Evolutionary conservation across 2,113 vertebrate species (phyloP), one percentile per base, ranked within the genome.

Genomic region (Australoheros scitulus): DNA sequence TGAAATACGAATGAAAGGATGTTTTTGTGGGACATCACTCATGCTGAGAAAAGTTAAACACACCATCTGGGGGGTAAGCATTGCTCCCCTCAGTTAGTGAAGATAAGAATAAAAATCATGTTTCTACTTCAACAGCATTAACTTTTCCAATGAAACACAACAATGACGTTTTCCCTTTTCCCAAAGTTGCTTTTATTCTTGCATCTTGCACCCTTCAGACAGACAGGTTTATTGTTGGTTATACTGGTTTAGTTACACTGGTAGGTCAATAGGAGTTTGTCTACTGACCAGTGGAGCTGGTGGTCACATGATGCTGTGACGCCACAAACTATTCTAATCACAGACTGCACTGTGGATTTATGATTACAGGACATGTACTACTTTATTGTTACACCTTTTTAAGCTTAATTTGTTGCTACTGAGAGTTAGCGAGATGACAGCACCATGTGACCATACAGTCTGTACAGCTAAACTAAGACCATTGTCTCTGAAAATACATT

Each of bases 181-280:
- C 32, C 79, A 60, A 65, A 75, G 18, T n/a, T 50, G 14, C 76
- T 79, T 72, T 89, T 85, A 87, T 91, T 86, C 3, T 18, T 7
- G 20, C 2, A 26, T 26, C 43, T 78, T 34, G 47, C 72, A 34
- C 43, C 4, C 1, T 15, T 79, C 20, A 63, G 50, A 84, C 6
- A 1, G 32, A 34, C n/a, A 56, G 57, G 10, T 26, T 22, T 61
- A 11, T 34, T 77, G 76, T 36, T 79, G 74, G 61, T 88, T 52
- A 76, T 14, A 88, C 11, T 75, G 75, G 65, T 55, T 81, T 59
- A 80, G 50, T 77, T 72, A 65, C 1, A 41, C 41, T 59, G 63
- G 80, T 80, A 65, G 57, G 57, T 83, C 2, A 18, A 61, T 20
- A 55, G 43, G 10, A 29, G 29, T 20, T 70, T 20, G 61, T 20